Evolutionary conservation across 2,113 vertebrate genomes (phyloP).

Genomic region (Reinhardtius hippoglossoides): DNA sequence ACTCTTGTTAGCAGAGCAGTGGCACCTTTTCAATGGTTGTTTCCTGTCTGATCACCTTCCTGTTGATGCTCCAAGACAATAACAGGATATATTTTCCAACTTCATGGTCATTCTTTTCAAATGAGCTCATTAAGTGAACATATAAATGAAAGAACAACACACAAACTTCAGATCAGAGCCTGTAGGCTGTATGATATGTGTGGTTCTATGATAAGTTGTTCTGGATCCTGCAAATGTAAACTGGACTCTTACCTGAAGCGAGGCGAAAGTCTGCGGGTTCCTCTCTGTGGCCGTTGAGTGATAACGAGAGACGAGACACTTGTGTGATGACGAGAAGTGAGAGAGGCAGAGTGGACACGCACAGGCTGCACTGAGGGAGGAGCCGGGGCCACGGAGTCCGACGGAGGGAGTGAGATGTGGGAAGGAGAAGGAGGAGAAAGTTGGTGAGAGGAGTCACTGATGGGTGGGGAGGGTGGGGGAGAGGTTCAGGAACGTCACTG

Average conservation of each 20-base stretch:
- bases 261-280: constrained; percentile 3
- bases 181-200: background rate
- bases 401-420: constrained; percentile 10
- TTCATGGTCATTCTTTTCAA: background rate
- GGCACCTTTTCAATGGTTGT: background rate
- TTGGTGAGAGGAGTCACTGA: background rate
- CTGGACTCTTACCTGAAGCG: constrained; percentile 56
- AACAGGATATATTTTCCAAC: constrained; percentile 8
- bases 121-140: background rate
- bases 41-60: background rate
- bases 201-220: background rate
- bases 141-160: too few species aligned
- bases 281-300: constrained; percentile 3
- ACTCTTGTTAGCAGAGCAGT: background rate
- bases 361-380: constrained; percentile 56
- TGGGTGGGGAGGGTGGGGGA: background rate
- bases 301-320: constrained; percentile 21
- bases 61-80: background rate
- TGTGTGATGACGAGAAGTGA: constrained; percentile 41
- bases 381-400: constrained; percentile 41
- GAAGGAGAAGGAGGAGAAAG: constrained; percentile 20
- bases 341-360: constrained; percentile 48
- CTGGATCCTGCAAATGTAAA: background rate
- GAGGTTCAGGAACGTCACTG: background rate
- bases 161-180: background rate